These are phyloP conservation scores for Echinometra lucunter DNA, from an alignment of 53 echinoderm and acorn worm genomes.

Conservation along the genomic window DNA sequence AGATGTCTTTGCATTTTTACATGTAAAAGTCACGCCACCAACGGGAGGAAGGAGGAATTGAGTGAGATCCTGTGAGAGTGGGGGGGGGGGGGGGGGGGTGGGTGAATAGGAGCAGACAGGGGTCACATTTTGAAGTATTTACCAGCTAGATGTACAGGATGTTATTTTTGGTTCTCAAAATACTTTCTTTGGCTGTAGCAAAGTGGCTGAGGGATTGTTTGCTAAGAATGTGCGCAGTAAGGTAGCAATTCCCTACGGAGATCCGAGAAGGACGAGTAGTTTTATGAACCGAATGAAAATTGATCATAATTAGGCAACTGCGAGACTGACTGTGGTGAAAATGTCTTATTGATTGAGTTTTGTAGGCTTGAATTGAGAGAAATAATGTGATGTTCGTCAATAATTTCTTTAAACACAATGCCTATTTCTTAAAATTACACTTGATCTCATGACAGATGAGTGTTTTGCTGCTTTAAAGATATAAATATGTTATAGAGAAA, in stretches of 20 bases:
- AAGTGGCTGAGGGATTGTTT: background rate
- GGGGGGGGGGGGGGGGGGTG: background rate
- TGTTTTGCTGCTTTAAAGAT: background rate
- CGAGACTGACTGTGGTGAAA: background rate
- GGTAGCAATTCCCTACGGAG: background rate
- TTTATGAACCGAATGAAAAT: background rate
- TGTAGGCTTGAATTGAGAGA: background rate
- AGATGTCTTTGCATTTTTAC: no score
- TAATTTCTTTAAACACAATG: background rate
- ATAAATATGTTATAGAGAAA: background rate
- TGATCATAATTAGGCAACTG: background rate
- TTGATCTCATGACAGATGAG: background rate
- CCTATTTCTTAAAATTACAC: background rate
- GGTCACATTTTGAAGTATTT: conserved; percentile 1
- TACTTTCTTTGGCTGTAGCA: background rate
- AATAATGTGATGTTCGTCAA: background rate
- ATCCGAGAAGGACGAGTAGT: background rate
- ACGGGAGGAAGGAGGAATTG: background rate
- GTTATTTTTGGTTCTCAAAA: background rate
- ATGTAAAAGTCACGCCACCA: no score
- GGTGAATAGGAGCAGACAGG: background rate
- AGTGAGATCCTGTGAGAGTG: background rate
- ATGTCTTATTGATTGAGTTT: background rate
- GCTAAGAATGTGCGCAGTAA: background rate
- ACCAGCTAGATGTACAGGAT: background rate